Evolutionary conservation across 2,888 invertebrate species (phyloP).

Genomic region (Dichetophora obliterata): DNA sequence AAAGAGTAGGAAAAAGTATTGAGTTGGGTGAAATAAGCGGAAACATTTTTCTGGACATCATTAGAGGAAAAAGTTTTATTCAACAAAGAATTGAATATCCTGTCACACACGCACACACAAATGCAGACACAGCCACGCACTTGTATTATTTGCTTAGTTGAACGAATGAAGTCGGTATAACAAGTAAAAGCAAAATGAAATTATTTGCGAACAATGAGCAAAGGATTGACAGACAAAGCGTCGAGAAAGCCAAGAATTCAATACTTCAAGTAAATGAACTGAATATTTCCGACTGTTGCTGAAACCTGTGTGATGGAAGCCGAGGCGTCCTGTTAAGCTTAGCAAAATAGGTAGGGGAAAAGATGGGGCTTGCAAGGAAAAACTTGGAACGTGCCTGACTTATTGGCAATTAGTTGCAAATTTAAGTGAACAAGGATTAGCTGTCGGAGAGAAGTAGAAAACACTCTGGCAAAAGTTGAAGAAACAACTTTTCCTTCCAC

Average conservation of each 20-base stretch:
- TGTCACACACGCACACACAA: not conserved
- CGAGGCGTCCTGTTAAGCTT: not conserved
- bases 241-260: not conserved
- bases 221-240: not conserved
- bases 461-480: no score
- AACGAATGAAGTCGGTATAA: not conserved
- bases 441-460: no score
- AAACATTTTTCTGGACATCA: not conserved
- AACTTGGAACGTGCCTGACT: not conserved
- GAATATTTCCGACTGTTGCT: not conserved
- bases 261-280: not conserved
- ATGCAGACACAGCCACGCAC: not conserved
- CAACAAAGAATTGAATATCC: conserved; percentile 19
- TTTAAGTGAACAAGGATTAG: not conserved
- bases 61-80: conserved; percentile 9
- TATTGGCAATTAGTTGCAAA: conserved; percentile 14
- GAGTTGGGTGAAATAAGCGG: not conserved
- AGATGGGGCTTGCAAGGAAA: not conserved
- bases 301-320: not conserved
- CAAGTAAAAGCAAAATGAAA: not conserved
- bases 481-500: no score
- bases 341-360: not conserved
- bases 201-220: not conserved
- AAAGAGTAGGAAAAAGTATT: not conserved
- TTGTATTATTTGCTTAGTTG: no score